phyloP scores from a whole-genome alignment of 2,888 invertebrate species.

The Linhomoeus sp. region DNA sequence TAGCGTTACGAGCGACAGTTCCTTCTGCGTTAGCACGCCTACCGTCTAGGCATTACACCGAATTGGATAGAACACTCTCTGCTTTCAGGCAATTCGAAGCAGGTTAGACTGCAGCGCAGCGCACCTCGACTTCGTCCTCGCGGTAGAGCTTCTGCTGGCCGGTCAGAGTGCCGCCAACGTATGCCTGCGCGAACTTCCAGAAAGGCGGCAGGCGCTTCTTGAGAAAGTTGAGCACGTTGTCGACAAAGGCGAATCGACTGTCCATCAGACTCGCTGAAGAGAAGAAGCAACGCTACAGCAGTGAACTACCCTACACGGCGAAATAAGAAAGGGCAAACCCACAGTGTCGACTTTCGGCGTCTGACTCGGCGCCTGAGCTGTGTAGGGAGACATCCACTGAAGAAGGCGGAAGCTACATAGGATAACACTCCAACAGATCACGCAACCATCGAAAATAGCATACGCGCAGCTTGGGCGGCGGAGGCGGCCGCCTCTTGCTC shows the following conservation, averaged over 20 bases:
- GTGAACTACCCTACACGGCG: background rate
- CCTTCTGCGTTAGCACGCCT: too few relatives aligned
- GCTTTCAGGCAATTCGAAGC: too few relatives aligned
- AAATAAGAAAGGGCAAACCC: background rate
- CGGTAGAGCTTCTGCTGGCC: conserved; percentile 35
- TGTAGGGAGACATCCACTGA: too few relatives aligned
- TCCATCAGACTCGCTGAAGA: conserved; percentile 33
- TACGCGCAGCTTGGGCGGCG: conserved; percentile 6
- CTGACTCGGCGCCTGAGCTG: too few relatives aligned
- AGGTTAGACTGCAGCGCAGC: too few relatives aligned
- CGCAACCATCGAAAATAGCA: background rate
- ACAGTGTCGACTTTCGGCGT: too few relatives aligned
- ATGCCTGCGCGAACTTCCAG: conserved; percentile 83
- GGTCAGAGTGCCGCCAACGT: conserved; percentile 68
- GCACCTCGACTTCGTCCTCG: conserved; percentile 22
- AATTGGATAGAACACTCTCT: too few relatives aligned
- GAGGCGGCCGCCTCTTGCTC: conserved; percentile 30
- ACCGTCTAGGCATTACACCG: too few relatives aligned
- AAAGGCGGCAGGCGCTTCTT: conserved; percentile 63
- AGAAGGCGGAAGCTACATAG: too few relatives aligned
- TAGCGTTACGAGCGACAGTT: too few relatives aligned
- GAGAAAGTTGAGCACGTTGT: conserved; percentile 54
- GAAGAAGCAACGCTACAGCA: background rate
- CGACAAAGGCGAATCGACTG: conserved; percentile 51
- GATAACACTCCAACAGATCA: too few relatives aligned